Evolutionary conservation across 2,113 vertebrate species (phyloP), one percentile per base, ranked within the genome.

Genomic region (Neomonachus schauinslandi): DNA sequence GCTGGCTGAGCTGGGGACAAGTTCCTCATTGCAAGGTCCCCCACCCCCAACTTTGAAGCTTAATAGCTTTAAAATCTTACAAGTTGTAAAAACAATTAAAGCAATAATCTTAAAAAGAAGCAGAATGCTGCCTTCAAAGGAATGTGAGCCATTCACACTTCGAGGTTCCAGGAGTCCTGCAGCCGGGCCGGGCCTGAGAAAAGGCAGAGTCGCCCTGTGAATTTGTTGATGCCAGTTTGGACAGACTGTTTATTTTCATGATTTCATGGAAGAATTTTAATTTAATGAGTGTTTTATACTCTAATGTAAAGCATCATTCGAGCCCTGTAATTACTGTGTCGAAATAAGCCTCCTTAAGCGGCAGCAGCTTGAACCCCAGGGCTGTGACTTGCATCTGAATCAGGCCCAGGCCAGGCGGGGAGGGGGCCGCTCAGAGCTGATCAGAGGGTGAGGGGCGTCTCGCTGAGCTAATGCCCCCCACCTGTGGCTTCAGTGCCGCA

Each of bases 161-260:
- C 98, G 98, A n/a, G 95, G 98, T 98, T 98, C 98, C 98, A 98
- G 86, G 97, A 95, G 97, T 98, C 98, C 98, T 90, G 92, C 92
- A 83, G 98, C 98, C 95, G 98, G 98, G 98, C 98, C 49, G 94
- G 95, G 89, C 83, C 98, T 99, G 99, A 99, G 99, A 99, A 99
- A 99, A 99, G 97, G 96, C 99, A 99, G 99, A 99, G 99, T 98
- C 99, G 97, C 98, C 99, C 99, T 99, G 99, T 97, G 99, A 99
- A 99, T 99, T 99, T 99, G 99, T 99, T 99, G 99, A 99, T 99
- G 99, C 99, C 99, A 99, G 98, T 99, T 99, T 99, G 99, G 99
- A 99, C 99, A 98, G 98, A 98, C 99, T 99, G 99, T 99, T 99
- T 99, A 99, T 99, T 99, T 99, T 99, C 99, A 99, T 99, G 99